These are phyloP conservation scores for Heteronetta atricapilla DNA, from an alignment of 2,113 vertebrate species.

Conservation along the genomic window DNA sequence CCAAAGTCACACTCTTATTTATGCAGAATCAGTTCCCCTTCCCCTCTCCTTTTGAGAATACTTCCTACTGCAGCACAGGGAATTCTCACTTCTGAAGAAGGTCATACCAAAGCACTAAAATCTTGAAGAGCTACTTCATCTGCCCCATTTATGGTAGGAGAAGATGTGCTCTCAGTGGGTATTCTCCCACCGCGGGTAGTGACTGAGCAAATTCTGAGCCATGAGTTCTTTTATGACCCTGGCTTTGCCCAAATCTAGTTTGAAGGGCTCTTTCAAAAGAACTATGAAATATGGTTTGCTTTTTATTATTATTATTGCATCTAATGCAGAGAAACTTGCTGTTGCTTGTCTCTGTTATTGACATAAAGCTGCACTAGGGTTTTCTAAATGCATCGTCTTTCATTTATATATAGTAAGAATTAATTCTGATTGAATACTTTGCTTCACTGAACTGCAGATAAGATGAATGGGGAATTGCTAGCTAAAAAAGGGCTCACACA, in stretches of 20 bases:
- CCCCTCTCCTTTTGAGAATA: neutral
- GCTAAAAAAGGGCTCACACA: slow-evolving; percentile 11
- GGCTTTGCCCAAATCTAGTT: neutral
- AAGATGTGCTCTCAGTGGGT: neutral
- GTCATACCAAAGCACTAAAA: neutral
- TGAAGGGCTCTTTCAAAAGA: neutral
- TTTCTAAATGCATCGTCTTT: neutral
- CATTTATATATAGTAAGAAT: neutral
- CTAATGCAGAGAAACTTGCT: neutral
- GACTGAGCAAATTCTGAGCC: neutral
- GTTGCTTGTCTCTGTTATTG: neutral
- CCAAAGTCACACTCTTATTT: neutral
- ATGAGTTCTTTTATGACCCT: neutral
- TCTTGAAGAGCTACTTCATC: neutral
- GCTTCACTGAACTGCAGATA: slow-evolving; percentile 28
- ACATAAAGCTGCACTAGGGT: neutral
- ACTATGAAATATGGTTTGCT: neutral
- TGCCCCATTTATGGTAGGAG: neutral
- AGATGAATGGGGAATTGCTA: slow-evolving; percentile 52
- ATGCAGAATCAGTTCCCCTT: neutral
- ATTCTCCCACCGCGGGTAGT: neutral
- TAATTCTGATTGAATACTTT: slow-evolving; percentile 13
- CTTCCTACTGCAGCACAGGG: neutral
- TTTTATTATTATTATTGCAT: neutral
- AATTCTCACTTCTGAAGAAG: neutral